A percentile compares a stretch with the other conserved stretches of the same genome.
Evolutionary conservation across 2,888 invertebrate species (phyloP).

Genomic region (Lochmaea capreae): DNA sequence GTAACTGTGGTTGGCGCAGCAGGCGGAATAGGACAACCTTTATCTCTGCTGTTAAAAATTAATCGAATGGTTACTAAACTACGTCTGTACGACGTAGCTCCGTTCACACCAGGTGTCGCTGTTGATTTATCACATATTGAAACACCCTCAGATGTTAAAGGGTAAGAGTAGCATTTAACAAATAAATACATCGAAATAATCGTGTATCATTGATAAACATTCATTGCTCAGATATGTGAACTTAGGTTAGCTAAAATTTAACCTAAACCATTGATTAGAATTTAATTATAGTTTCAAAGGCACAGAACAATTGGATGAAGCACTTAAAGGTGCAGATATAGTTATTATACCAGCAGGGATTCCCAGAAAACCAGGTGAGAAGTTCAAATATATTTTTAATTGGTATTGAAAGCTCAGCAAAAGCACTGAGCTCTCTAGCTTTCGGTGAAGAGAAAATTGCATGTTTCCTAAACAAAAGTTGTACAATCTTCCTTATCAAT

Average conservation of each 20-base stretch:
- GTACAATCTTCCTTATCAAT: no score
- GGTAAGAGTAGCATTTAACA: conserved; percentile 55
- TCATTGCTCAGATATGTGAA: no score
- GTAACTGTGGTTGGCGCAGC: conserved; percentile 96
- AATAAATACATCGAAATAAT: no score
- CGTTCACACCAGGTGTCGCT: conserved; percentile 93
- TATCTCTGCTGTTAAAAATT: conserved; percentile 90
- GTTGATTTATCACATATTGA: conserved; percentile 98
- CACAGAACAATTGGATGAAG: conserved; percentile 79
- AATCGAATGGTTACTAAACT: conserved; percentile 87
- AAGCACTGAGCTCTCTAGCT: no score
- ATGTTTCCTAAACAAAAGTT: no score
- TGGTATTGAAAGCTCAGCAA: no score
- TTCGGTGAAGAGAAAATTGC: no score
- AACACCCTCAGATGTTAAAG: conserved; percentile 83
- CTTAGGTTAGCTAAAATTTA: no score
- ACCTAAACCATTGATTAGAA: background rate
- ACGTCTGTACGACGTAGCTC: conserved; percentile 91
- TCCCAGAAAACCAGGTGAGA: conserved; percentile 89
- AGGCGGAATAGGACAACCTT: conserved; percentile 97
- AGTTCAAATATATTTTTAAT: background rate
- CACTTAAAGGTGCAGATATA: conserved; percentile 75
- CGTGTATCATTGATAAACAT: no score
- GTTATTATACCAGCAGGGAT: conserved; percentile 98
- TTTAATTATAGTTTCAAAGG: conserved; percentile 71